A percentile compares a stretch with the other conserved stretches of the same genome.
Evolutionary conservation across 2,888 invertebrate species (phyloP).

Genomic region (Craniophora ligustri): DNA sequence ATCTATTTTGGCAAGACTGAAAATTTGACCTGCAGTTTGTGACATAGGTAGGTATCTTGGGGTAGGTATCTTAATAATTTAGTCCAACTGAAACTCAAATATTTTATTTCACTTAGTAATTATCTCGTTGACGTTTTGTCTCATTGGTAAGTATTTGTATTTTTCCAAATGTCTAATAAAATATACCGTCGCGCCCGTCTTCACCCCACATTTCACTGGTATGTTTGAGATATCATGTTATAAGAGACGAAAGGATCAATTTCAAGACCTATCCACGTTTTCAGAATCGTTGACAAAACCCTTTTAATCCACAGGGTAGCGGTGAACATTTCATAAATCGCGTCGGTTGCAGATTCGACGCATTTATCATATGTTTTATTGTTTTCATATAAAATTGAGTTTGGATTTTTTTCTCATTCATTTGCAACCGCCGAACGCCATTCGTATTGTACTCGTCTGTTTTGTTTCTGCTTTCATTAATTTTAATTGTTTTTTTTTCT

Average conservation of each 20-base stretch:
- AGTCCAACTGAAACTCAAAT: no score
- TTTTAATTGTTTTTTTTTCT: slow-evolving; percentile 51
- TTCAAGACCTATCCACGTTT: slow-evolving; percentile 2
- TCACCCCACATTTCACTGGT: no score
- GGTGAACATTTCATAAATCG: slow-evolving; percentile 64
- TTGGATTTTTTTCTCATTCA: slow-evolving; percentile 48
- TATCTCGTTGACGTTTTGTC: no score
- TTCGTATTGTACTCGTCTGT: slow-evolving; percentile 33
- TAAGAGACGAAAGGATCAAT: background rate
- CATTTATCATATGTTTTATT: slow-evolving; percentile 68
- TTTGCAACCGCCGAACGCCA: slow-evolving; percentile 33
- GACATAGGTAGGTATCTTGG: no score
- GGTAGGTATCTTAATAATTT: no score
- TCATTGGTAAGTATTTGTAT: no score
- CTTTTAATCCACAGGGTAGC: slow-evolving; percentile 57
- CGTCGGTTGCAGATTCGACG: slow-evolving; percentile 61
- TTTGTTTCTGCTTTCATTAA: slow-evolving; percentile 44
- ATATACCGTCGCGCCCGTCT: no score
- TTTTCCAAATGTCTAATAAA: no score
- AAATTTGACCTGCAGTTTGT: no score
- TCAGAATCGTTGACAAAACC: slow-evolving; percentile 24
- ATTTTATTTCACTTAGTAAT: no score
- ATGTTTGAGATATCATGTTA: no score
- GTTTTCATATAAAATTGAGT: slow-evolving; percentile 68
- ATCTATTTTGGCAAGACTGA: no score